These are phyloP conservation scores for Enchytraeus crypticus DNA, from an alignment of 2,888 invertebrate genomes.

Conservation along the genomic window DNA sequence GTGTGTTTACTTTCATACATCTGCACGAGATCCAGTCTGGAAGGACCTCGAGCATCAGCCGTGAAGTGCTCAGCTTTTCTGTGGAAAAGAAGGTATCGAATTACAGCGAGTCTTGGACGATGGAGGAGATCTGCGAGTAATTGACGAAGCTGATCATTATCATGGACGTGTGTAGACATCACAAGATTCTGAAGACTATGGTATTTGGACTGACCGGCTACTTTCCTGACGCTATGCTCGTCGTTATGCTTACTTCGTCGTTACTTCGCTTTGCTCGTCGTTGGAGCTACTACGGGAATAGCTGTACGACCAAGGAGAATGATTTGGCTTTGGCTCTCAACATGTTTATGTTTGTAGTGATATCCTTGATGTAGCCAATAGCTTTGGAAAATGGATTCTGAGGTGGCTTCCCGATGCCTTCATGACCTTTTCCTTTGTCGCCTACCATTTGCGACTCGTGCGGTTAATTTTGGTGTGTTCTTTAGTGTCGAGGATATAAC, in stretches of 20 bases:
- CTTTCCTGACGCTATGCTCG: too few species aligned
- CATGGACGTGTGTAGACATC: conserved; percentile 89
- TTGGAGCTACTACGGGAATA: conserved; percentile 65
- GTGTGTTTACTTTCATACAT: too few species aligned
- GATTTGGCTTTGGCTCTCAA: conserved; percentile 58
- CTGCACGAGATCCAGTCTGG: conserved; percentile 90
- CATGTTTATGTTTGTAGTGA: conserved; percentile 82
- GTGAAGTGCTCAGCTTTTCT: conserved; percentile 93
- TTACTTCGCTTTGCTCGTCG: conserved; percentile 79
- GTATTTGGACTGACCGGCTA: conserved; percentile 87
- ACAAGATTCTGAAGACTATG: conserved; percentile 89
- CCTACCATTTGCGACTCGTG: too few species aligned
- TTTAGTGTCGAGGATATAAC: too few species aligned
- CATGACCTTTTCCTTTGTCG: too few species aligned
- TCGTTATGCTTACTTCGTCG: too few species aligned
- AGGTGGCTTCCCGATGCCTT: too few species aligned
- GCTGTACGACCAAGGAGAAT: conserved; percentile 72
- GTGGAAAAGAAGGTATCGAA: conserved; percentile 56
- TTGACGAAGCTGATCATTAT: conserved; percentile 81
- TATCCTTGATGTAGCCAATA: conserved; percentile 94
- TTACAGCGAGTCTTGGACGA: conserved; percentile 73
- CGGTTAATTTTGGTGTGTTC: too few species aligned
- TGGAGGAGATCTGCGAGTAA: conserved; percentile 84
- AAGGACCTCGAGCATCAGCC: conserved; percentile 86
- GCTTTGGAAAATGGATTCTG: too few species aligned